These are phyloP conservation scores for Polymixis flavicincta DNA, from an alignment of 2,888 invertebrate genomes.

Conservation along the genomic window DNA sequence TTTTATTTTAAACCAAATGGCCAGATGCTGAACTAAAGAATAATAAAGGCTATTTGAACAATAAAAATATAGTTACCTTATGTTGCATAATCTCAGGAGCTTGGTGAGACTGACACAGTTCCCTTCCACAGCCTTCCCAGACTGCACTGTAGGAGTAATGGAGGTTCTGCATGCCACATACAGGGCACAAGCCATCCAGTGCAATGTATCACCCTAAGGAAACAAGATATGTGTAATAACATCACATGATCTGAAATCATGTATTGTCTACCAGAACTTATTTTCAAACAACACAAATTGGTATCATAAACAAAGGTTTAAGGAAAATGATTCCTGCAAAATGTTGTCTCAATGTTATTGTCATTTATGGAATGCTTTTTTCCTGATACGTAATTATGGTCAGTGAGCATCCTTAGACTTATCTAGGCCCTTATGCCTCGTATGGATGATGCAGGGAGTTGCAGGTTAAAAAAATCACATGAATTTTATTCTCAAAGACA, in stretches of 20 bases:
- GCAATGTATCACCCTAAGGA: conserved; percentile 95
- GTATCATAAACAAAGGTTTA: conserved; percentile 27
- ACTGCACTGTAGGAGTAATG: conserved; percentile 95
- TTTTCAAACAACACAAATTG: conserved; percentile 26
- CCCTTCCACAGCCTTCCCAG: conserved; percentile 94
- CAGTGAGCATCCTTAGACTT: conserved; percentile 13
- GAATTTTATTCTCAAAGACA: conserved; percentile 7
- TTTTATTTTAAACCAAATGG: background rate
- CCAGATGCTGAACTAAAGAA: background rate
- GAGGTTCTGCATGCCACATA: conserved; percentile 97
- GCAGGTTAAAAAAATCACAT: conserved; percentile 28
- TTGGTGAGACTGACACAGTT: conserved; percentile 97
- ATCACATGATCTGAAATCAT: background rate
- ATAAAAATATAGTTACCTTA: conserved; percentile 91
- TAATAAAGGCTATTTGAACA: background rate
- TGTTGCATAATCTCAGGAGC: conserved; percentile 96
- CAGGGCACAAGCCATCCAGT: conserved; percentile 98
- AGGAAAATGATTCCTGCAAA: conserved; percentile 11
- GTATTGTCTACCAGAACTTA: background rate
- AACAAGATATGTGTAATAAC: conserved; percentile 13
- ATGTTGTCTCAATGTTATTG: conserved; percentile 1
- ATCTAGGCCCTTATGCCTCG: too few relatives aligned
- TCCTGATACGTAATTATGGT: background rate
- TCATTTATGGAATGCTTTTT: background rate
- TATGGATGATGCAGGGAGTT: conserved; percentile 20